Conservation (phyloP, 2,888 invertebrate genomes). For the Idaea biselata region DNA sequence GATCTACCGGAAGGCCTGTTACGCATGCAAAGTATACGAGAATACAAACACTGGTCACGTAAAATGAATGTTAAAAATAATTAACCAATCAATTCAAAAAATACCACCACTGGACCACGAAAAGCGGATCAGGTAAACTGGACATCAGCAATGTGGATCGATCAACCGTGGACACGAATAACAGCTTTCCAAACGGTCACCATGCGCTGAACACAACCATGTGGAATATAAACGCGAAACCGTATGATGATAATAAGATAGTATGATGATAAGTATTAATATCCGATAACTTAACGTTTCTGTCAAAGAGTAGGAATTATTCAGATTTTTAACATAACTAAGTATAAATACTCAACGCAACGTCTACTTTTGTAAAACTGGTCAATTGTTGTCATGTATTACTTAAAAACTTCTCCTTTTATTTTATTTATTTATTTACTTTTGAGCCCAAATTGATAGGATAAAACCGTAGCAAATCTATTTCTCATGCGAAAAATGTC, state of each 20-base stretch:
- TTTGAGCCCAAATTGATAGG: not conserved
- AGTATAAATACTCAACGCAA: too few relatives aligned
- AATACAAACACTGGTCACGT: conserved; percentile 66
- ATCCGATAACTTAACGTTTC: too few relatives aligned
- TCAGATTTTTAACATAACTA: too few relatives aligned
- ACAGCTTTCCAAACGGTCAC: conserved; percentile 41
- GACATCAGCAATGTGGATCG: conserved; percentile 24
- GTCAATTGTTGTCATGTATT: not conserved
- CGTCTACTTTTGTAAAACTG: too few relatives aligned
- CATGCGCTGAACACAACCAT: conserved; percentile 6
- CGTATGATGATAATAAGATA: too few relatives aligned
- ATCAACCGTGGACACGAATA: conserved; percentile 36
- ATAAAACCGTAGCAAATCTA: not conserved
- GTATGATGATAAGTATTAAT: too few relatives aligned
- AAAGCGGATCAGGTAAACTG: conserved; percentile 9
- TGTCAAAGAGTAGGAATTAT: too few relatives aligned
- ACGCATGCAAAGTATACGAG: conserved; percentile 50
- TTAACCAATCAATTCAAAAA: not conserved
- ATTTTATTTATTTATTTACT: too few relatives aligned
- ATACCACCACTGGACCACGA: not conserved
- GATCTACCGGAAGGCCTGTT: conserved; percentile 42
- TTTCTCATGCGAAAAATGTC: not conserved
- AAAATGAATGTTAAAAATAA: conserved; percentile 22
- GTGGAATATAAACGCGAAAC: not conserved
- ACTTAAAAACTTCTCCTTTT: not conserved